phyloP scores from a whole-genome alignment of 2,888 invertebrate genomes.

The Rhamnusium bicolor region DNA sequence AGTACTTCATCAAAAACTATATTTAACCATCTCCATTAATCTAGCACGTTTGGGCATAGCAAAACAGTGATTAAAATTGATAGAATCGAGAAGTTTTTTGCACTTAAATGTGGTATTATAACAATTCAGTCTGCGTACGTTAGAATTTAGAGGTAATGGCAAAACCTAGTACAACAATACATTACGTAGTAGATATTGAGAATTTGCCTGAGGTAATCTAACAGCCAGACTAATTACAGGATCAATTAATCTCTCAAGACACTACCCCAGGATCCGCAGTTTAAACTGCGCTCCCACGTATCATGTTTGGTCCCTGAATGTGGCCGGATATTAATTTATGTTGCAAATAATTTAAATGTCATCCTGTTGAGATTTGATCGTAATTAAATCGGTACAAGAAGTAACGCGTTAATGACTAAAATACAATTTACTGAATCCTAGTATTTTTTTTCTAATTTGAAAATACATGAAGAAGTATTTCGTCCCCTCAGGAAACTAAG shows the following conservation, averaged over 20 bases:
- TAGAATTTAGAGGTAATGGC: conserved; percentile 29
- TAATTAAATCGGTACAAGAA: not conserved
- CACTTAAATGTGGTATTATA: not conserved
- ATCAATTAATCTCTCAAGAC: conserved; percentile 41
- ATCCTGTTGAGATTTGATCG: not conserved
- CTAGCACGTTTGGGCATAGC: not conserved
- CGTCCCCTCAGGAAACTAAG: too few relatives aligned
- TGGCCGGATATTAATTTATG: conserved; percentile 20
- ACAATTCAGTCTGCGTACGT: conserved; percentile 1
- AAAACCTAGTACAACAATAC: conserved; percentile 38
- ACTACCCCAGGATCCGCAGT: not conserved
- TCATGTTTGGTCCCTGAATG: conserved; percentile 7
- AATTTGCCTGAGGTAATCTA: conserved; percentile 39
- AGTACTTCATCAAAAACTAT: not conserved
- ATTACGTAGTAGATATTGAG: conserved; percentile 35
- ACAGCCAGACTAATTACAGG: conserved; percentile 38
- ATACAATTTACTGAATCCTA: too few relatives aligned
- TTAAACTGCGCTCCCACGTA: conserved; percentile 1
- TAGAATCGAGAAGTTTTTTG: not conserved
- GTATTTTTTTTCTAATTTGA: too few relatives aligned
- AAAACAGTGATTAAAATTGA: conserved; percentile 14
- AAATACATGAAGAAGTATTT: too few relatives aligned
- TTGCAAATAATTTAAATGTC: conserved; percentile 16
- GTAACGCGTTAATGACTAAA: not conserved
- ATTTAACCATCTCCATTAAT: not conserved